Conservation (phyloP, 1,140 invertebrate species). For the Hirudo medicinalis region DNA sequence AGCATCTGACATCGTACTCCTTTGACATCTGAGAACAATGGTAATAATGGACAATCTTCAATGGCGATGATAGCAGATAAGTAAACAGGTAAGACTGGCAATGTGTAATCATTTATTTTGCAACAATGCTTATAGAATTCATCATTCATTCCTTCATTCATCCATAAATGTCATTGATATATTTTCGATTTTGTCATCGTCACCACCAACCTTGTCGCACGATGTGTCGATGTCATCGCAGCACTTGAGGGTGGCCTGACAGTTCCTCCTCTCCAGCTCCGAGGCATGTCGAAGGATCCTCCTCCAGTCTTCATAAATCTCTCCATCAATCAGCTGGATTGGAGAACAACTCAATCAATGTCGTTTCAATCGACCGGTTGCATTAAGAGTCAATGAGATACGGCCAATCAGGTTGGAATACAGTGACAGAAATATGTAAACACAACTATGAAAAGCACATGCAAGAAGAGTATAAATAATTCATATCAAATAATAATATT, state of each 20-base stretch:
- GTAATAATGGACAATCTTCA: too few species aligned
- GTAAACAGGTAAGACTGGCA: too few species aligned
- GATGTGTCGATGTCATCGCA: background rate
- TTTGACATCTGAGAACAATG: too few species aligned
- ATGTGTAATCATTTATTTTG: too few species aligned
- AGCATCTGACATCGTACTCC: too few species aligned
- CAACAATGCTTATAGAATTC: too few species aligned
- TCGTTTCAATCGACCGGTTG: background rate
- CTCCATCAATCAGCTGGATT: conserved; percentile 4
- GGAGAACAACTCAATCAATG: background rate
- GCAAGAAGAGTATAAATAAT: background rate
- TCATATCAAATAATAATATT: too few species aligned
- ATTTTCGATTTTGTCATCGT: background rate
- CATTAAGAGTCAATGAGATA: background rate
- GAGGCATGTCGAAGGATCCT: background rate
- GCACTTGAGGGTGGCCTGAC: background rate
- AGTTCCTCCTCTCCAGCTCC: background rate
- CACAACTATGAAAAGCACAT: background rate
- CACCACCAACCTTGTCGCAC: background rate
- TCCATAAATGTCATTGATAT: background rate
- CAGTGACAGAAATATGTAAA: background rate
- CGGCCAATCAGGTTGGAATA: too few species aligned
- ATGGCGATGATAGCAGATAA: too few species aligned
- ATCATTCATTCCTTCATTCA: too few species aligned
- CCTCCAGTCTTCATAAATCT: conserved; percentile 2